Percentiles rank a stretch among this genome's conserved stretches.
Conservation (phyloP, 2,113 vertebrate species). For the Catharus fuscescens region DNA sequence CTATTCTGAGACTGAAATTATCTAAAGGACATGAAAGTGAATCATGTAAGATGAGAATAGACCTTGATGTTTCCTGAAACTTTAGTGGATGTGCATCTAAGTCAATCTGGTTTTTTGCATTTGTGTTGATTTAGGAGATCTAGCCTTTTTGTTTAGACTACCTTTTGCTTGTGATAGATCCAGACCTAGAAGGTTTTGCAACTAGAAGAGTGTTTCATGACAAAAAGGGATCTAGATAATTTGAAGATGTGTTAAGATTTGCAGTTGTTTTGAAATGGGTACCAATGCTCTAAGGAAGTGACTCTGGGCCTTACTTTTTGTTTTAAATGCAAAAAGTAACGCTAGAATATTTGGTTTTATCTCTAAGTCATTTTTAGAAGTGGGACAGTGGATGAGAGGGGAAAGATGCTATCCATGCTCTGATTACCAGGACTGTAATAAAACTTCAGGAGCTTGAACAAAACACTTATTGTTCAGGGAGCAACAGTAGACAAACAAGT, state of each 20-base stretch:
- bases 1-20: neutral
- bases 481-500: neutral
- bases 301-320: neutral
- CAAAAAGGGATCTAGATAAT: neutral
- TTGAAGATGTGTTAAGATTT: neutral
- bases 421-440: neutral
- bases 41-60: neutral
- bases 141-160: neutral
- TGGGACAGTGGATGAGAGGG: neutral
- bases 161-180: neutral
- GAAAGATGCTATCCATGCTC: neutral
- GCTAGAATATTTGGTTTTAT: neutral
- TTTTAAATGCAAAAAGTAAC: neutral
- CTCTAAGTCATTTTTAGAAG: neutral
- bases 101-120: neutral
- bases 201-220: neutral
- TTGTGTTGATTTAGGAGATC: neutral
- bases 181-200: neutral
- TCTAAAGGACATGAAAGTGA: neutral
- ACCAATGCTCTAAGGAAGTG: neutral
- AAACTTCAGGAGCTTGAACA: neutral
- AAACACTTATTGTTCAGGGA: neutral
- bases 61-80: neutral
- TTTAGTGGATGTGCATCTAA: neutral
- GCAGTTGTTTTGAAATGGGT: neutral